Percentiles rank a stretch among this genome's conserved stretches.
Conservation (phyloP, 2,888 invertebrate species). For the Stenodera caucasica region DNA sequence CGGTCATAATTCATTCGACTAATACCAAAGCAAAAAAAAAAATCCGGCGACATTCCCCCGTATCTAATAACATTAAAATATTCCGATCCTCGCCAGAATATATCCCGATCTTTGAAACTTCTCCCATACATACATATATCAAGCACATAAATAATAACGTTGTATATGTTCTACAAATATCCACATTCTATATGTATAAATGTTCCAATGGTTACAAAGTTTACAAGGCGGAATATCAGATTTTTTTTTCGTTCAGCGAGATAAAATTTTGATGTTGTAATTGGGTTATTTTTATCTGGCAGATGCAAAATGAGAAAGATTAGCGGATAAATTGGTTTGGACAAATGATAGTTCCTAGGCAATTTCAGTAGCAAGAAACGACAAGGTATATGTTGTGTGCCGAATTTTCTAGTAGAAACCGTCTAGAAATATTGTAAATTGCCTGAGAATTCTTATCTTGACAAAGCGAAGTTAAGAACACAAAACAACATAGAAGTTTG, state of each 20-base stretch:
- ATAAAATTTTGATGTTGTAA: too few relatives aligned
- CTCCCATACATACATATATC: neutral
- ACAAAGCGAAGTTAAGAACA: constrained; percentile 43
- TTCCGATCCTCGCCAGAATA: neutral
- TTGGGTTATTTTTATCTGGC: constrained; percentile 8
- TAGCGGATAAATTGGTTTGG: constrained; percentile 31
- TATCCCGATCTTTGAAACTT: constrained; percentile 3
- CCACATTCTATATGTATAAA: neutral
- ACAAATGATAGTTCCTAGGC: constrained; percentile 31
- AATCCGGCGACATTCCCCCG: constrained; percentile 1
- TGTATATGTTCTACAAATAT: neutral
- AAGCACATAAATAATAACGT: neutral
- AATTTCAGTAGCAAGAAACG: constrained; percentile 33
- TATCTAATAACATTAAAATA: constrained; percentile 2
- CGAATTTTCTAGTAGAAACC: constrained; percentile 30
- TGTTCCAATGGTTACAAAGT: too few relatives aligned
- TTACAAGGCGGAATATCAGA: too few relatives aligned
- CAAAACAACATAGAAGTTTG: constrained; percentile 45
- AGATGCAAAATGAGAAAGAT: constrained; percentile 31
- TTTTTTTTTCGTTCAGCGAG: too few relatives aligned
- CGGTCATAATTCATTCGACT: constrained; percentile 17
- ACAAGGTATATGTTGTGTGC: constrained; percentile 12
- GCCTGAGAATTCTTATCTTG: constrained; percentile 46
- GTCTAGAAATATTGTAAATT: constrained; percentile 44
- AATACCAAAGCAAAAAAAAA: neutral